Conservation (phyloP, 2,888 invertebrate genomes). For the Blastobasis adustella region DNA sequence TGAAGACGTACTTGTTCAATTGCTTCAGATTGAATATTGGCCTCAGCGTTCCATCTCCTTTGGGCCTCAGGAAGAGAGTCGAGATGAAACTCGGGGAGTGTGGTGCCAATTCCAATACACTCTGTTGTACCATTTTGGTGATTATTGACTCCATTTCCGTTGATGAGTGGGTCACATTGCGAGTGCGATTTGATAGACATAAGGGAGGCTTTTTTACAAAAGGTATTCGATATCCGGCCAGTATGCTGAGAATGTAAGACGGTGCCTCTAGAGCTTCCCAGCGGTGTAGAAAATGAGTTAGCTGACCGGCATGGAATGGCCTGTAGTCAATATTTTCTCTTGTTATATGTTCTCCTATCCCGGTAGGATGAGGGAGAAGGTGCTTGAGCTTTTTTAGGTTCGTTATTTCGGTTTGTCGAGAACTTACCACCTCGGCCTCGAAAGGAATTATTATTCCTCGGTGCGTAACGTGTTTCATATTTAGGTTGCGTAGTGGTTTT, state of each 20-base stretch:
- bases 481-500: background rate
- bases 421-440: too few species aligned
- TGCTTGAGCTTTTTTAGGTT: background rate
- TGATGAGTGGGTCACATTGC: background rate
- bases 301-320: background rate
- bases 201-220: background rate
- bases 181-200: background rate
- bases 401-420: background rate
- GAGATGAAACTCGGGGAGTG: constrained; percentile 9
- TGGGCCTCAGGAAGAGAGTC: constrained; percentile 9
- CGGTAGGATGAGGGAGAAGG: too few species aligned
- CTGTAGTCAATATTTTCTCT: background rate
- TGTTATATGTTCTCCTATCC: background rate
- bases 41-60: constrained; percentile 9
- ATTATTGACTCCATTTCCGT: too few species aligned
- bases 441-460: background rate
- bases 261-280: background rate
- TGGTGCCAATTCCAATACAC: background rate
- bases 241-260: background rate
- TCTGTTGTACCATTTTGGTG: background rate
- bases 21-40: constrained; percentile 19
- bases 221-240: background rate
- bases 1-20: constrained; percentile 13
- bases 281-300: background rate
- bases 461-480: background rate